Evolutionary conservation across 1,140 invertebrate genomes (phyloP), one percentile per base, ranked within the genome.

Genomic region (Pseudomyrmex flavicornis): DNA sequence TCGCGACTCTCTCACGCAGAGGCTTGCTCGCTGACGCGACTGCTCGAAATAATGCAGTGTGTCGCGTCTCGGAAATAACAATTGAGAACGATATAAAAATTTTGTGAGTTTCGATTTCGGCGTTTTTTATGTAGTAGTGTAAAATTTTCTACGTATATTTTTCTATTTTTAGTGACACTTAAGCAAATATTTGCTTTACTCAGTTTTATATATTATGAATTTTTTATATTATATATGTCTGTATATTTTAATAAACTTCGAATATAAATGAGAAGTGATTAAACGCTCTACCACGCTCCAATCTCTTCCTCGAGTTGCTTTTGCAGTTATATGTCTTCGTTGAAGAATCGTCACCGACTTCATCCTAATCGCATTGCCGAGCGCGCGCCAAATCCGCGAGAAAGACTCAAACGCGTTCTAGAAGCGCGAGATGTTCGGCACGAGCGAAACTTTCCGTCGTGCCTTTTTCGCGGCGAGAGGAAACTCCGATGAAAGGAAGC

Each of bases 41-140:
- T 86, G 83, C 74, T 90, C 89, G 90, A 91, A 92, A 91, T 91
- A 91, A 91, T 91, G 86, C 88, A 83, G 86, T 66, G 86, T 66
- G 22, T 62, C 82, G 52, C 46, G 17, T 69, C 22, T 75, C 26
- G 2, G 66, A 20, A 1, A 61, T 7, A 35, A 10, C 48, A 46
- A 68, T 79, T 22, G 66, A 13, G 50, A 20, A 12, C 12, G 48
- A 61, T 44, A 69, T 44, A 48, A 50, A 35, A 35, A 7, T 52
- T 72, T 35, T 46, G n/a, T 4, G n/a, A 70, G 20, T 59, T 69
- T n/a, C n/a, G n/a, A n/a, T 44, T 22, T 12, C 20, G 20, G 26
- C 12, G 44, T 9, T 13, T 13, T 44, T 7, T 5, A 22, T 7
- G 9, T 1, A 20, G 20, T 22, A 20, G 48, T 50, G 15, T 52